Conservation (phyloP, 1,140 invertebrate genomes). For the Globodera ellingtonae region DNA sequence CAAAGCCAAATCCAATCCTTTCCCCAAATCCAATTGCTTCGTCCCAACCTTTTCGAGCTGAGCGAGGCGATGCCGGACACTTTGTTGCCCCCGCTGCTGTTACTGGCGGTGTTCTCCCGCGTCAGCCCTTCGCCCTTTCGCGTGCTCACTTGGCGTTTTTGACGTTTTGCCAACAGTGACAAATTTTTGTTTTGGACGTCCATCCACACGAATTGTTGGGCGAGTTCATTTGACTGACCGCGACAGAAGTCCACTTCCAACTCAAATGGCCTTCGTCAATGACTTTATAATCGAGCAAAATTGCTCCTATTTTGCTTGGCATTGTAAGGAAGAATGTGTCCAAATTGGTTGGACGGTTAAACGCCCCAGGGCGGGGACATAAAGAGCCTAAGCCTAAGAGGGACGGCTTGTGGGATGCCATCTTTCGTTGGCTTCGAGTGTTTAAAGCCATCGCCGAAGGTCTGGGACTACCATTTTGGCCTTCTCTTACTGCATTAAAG, state of each 20-base stretch:
- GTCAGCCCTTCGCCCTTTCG: constrained; percentile 1
- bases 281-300: no score
- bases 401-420: no score
- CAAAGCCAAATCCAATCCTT: no score
- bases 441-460: no score
- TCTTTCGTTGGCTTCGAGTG: no score
- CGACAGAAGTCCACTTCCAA: constrained; percentile 29
- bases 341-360: no score
- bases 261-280: neutral
- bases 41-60: neutral
- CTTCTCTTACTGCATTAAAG: no score
- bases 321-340: no score
- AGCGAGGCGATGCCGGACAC: constrained; percentile 12
- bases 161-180: neutral
- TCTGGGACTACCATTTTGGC: no score
- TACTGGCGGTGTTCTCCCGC: neutral
- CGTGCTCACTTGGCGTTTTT: neutral
- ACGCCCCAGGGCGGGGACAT: no score
- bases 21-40: neutral
- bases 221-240: constrained; percentile 11
- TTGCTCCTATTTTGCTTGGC: no score
- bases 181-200: neutral
- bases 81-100: neutral
- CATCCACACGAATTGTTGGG: neutral
- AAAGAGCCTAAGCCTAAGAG: no score